Evolutionary conservation across 2,888 invertebrate species (phyloP), one percentile per base, ranked within the genome.

Genomic region (Caenorhabditis zanzibari): DNA sequence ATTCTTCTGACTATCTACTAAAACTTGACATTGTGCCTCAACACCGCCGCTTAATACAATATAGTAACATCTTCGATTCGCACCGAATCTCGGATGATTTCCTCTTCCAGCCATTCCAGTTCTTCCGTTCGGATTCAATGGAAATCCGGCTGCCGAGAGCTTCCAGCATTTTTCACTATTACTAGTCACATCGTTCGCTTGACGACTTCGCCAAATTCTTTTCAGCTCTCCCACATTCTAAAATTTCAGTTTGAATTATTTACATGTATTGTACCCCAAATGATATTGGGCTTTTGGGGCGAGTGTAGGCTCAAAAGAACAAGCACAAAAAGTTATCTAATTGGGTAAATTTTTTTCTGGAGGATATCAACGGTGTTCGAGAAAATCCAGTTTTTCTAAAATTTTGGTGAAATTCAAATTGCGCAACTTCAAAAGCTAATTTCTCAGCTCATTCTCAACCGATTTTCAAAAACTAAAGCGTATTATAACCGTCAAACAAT

Each of bases 91-190:
- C 26, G 87, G 85, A 71, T 90, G 88, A 66, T 88, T 85, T 16
- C 92, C 92, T 41, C 92, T 84, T 38, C 92, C 92, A 6, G 87
- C 84, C 44, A 91, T 68, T 22, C 92, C 92, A 86, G 58, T 85
- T 76, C 84, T 63, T 52, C 89, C 89, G 63, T 82, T 82, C 7
- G 92, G 92, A 86, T 92, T 92, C 68, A 92, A 74, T 9, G 91
- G 92, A 26, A 92, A 86, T 10, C 91, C 91, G 32, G 84, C 82
- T 0, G 89, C 82, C 5, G 83, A 80, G 3, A 86, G 61, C 22
- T 58, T 71, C 86, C 85, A 85, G 14, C 64, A 71, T 63, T 84
- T 81, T 24, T 73, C 68, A 22, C 68, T 68, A 32, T 24, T 77
- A 24, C 35, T 85, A 26, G 79, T 73, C 32, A 83, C 84, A 24